Conservation (phyloP, 2,113 vertebrate genomes). For the Zapus hudsonius region DNA sequence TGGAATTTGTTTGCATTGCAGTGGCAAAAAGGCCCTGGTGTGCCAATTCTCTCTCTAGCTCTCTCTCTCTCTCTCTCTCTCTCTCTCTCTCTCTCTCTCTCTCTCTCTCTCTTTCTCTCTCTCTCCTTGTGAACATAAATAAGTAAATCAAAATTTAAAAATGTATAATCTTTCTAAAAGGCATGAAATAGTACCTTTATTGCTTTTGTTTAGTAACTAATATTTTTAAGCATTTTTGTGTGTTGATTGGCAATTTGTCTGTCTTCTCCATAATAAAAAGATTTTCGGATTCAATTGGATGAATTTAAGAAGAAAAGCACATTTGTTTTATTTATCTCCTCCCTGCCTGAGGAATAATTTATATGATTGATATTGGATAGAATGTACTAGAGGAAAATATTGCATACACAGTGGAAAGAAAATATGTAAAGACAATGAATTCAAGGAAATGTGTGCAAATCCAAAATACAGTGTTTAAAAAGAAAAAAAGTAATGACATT, state of each 20-base stretch:
- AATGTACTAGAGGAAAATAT: background rate
- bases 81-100: too few species aligned
- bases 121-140: too few species aligned
- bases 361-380: background rate
- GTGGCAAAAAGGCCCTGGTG: too few species aligned
- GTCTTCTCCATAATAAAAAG: background rate
- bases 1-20: too few species aligned
- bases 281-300: conserved; percentile 46
- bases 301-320: background rate
- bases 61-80: too few species aligned
- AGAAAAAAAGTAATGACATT: background rate
- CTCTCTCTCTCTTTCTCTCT: too few species aligned
- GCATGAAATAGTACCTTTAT: background rate
- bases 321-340: conserved; percentile 50
- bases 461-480: background rate
- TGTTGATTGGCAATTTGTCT: background rate
- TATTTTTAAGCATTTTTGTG: background rate
- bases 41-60: too few species aligned
- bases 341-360: conserved; percentile 16
- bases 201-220: background rate
- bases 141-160: too few species aligned
- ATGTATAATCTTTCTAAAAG: background rate
- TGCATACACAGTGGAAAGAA: background rate
- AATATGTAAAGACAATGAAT: background rate
- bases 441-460: background rate